A percentile compares a stretch with the other conserved stretches of the same genome.
Evolutionary conservation across 2,888 invertebrate genomes (phyloP).

Genomic region (Trichopoda pennipes): DNA sequence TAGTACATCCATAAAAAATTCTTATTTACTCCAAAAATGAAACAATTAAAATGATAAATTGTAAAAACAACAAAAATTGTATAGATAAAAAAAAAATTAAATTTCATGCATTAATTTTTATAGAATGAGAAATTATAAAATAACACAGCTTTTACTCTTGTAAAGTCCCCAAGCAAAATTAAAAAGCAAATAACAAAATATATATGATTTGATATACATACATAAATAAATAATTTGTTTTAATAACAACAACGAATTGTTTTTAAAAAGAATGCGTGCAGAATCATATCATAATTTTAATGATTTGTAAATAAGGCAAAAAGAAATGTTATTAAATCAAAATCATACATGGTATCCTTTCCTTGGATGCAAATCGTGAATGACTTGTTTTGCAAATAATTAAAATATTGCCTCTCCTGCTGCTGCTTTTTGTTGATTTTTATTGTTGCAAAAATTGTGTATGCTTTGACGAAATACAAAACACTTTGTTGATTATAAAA

Average conservation of each 20-base stretch:
- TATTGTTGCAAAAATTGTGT: not conserved
- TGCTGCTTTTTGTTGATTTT: not conserved
- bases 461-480: not conserved
- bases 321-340: constrained; percentile 14
- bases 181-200: constrained; percentile 9
- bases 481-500: not conserved
- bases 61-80: not conserved
- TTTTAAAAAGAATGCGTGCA: constrained; percentile 32
- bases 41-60: not conserved
- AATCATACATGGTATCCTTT: not conserved
- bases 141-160: constrained; percentile 35
- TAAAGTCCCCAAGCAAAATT: not conserved
- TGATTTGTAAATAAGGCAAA: constrained; percentile 41
- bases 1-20: not conserved
- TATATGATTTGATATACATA: not conserved
- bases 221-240: not conserved
- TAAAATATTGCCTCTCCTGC: not conserved
- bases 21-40: constrained; percentile 25
- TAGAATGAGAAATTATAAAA: constrained; percentile 55
- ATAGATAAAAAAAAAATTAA: not conserved
- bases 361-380: not conserved
- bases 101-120: constrained; percentile 12
- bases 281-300: constrained; percentile 64
- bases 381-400: not conserved
- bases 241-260: constrained; percentile 20